phyloP scores from a whole-genome alignment of 2,113 vertebrate genomes.

The Pardalotus punctatus region DNA sequence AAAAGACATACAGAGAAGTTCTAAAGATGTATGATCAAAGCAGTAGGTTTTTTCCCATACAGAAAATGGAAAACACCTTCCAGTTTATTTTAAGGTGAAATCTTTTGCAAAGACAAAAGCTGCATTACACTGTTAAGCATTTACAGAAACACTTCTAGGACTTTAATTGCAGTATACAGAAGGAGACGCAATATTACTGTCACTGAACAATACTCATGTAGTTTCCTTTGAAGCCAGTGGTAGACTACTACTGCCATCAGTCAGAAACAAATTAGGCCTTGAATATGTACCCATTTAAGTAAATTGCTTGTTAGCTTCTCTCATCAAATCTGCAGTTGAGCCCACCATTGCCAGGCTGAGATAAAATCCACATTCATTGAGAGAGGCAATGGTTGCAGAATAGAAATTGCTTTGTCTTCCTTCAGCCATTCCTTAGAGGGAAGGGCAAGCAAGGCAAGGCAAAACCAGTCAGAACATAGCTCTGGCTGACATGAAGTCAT shows the following conservation, averaged over 20 bases:
- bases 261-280: constrained; percentile 30
- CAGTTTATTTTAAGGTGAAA: not conserved
- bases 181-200: not conserved
- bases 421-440: not conserved
- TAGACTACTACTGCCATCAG: not conserved
- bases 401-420: not conserved
- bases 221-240: not conserved
- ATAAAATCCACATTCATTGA: not conserved
- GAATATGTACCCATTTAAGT: not conserved
- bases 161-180: not conserved
- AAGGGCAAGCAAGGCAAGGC: not conserved
- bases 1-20: not conserved
- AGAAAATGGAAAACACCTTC: not conserved
- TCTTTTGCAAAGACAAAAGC: not conserved
- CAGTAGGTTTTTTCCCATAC: not conserved
- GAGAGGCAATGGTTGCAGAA: not conserved
- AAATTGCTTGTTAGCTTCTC: constrained; percentile 22
- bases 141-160: not conserved
- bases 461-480: not conserved
- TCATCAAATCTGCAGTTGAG: not conserved
- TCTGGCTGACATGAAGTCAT: not conserved
- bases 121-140: not conserved
- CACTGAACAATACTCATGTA: not conserved
- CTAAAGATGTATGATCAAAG: not conserved
- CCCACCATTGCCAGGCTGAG: not conserved